phyloP scores from a whole-genome alignment of 1,140 invertebrate species.

The Thereuonema tuberculata region DNA sequence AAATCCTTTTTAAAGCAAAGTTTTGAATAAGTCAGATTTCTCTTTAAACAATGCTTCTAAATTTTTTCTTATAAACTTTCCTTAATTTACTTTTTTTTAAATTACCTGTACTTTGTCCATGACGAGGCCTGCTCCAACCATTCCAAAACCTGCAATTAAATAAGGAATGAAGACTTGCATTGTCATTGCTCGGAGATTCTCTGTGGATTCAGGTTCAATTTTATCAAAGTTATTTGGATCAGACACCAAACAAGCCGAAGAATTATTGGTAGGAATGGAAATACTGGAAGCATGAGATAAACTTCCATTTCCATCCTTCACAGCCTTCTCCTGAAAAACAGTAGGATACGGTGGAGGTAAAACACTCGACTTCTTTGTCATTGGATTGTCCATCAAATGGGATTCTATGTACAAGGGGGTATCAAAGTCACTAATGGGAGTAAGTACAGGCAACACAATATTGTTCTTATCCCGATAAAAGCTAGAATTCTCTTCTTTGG shows the following conservation, averaged over 20 bases:
- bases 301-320: neutral
- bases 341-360: neutral
- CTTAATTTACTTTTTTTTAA: too few relatives aligned
- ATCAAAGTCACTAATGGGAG: neutral
- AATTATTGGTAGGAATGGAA: neutral
- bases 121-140: slow-evolving; percentile 75
- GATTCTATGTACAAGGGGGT: neutral
- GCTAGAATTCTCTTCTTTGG: neutral
- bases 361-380: neutral
- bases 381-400: neutral
- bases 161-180: slow-evolving; percentile 41
- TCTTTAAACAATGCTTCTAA: too few relatives aligned
- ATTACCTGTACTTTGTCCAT: slow-evolving; percentile 70
- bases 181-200: slow-evolving; percentile 20
- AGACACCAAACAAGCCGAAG: neutral
- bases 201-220: neutral
- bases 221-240: neutral
- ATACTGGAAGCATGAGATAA: neutral
- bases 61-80: too few relatives aligned
- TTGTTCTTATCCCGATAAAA: neutral
- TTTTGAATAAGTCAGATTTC: too few relatives aligned
- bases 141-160: slow-evolving; percentile 77
- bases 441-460: neutral
- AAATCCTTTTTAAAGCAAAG: too few relatives aligned
- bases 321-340: neutral